A percentile compares a stretch with the other conserved stretches of the same genome.
phyloP scores from a whole-genome alignment of 2,113 vertebrate species.

The Ancistrus triradiatus region DNA sequence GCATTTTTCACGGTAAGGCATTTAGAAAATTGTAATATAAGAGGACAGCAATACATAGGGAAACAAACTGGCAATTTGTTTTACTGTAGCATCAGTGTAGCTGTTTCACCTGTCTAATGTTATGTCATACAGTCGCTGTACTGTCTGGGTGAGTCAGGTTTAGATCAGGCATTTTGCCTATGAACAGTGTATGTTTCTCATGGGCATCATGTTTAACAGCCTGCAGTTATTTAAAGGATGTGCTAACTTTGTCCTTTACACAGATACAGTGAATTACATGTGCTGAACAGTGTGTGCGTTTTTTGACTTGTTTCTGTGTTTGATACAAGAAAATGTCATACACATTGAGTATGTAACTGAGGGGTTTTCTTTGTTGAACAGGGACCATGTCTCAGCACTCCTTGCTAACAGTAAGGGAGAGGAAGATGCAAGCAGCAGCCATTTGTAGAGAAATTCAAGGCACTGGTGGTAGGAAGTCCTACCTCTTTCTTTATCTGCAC shows the following conservation, averaged over 20 bases:
- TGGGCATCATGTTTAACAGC: constrained; percentile 53
- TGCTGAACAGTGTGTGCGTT: constrained; percentile 21
- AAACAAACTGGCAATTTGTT: constrained; percentile 28
- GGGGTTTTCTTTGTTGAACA: constrained; percentile 9
- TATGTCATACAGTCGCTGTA: background rate
- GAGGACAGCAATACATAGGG: background rate
- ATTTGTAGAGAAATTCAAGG: constrained; percentile 87
- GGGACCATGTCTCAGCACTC: constrained; percentile 71
- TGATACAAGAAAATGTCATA: background rate
- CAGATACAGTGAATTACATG: constrained; percentile 47
- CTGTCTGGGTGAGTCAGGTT: constrained; percentile 43
- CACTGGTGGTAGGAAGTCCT: constrained; percentile 70
- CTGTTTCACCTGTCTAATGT: too few relatives aligned
- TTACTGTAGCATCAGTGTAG: too few relatives aligned
- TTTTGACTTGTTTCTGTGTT: background rate
- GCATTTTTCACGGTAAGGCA: background rate
- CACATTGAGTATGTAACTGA: constrained; percentile 2
- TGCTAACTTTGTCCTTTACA: constrained; percentile 65
- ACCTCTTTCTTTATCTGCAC: too few relatives aligned
- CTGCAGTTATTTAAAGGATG: constrained; percentile 69
- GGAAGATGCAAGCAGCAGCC: constrained; percentile 84
- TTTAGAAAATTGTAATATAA: background rate
- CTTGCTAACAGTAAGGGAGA: constrained; percentile 78
- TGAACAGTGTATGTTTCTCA: constrained; percentile 48
- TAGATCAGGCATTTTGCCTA: constrained; percentile 54